A percentile compares a stretch with the other conserved stretches of the same genome.
Conservation (phyloP, 2,888 invertebrate genomes). For the Idaea straminata region DNA sequence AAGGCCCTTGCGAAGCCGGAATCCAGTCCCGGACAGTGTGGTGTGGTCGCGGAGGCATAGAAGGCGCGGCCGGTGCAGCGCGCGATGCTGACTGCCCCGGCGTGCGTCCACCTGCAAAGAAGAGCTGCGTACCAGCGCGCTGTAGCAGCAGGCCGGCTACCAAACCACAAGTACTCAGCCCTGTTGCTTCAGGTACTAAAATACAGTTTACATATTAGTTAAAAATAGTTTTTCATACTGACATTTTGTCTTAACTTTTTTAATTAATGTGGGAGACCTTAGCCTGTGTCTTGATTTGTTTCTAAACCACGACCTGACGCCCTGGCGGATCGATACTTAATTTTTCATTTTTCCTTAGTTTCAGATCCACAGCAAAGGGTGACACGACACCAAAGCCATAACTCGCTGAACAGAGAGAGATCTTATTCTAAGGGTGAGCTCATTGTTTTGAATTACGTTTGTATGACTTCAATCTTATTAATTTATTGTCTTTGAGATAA, state of each 20-base stretch:
- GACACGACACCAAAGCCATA: slow-evolving; percentile 67
- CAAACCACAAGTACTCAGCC: slow-evolving; percentile 46
- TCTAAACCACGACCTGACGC: not conserved
- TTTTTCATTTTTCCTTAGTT: slow-evolving; percentile 34
- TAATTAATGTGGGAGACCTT: too few relatives aligned
- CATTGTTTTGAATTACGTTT: not conserved
- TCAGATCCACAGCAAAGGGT: slow-evolving; percentile 69
- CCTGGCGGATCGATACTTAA: not conserved
- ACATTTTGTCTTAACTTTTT: too few relatives aligned
- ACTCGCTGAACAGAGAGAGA: slow-evolving; percentile 54
- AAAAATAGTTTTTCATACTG: too few relatives aligned
- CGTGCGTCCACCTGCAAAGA: slow-evolving; percentile 66
- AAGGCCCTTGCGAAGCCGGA: slow-evolving; percentile 73
- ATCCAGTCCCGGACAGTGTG: slow-evolving; percentile 78
- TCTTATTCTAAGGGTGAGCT: slow-evolving; percentile 53
- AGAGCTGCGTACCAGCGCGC: slow-evolving; percentile 60
- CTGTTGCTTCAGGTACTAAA: slow-evolving; percentile 47
- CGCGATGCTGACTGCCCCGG: slow-evolving; percentile 69
- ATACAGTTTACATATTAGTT: too few relatives aligned
- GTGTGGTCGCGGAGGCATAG: slow-evolving; percentile 70
- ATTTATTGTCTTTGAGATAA: not conserved
- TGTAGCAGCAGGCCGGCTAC: slow-evolving; percentile 55
- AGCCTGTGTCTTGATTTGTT: not conserved
- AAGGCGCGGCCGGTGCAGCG: slow-evolving; percentile 57
- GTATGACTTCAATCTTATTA: not conserved